These are phyloP conservation scores for Cantharis rustica DNA, from an alignment of 2,888 invertebrate species.

Conservation along the genomic window DNA sequence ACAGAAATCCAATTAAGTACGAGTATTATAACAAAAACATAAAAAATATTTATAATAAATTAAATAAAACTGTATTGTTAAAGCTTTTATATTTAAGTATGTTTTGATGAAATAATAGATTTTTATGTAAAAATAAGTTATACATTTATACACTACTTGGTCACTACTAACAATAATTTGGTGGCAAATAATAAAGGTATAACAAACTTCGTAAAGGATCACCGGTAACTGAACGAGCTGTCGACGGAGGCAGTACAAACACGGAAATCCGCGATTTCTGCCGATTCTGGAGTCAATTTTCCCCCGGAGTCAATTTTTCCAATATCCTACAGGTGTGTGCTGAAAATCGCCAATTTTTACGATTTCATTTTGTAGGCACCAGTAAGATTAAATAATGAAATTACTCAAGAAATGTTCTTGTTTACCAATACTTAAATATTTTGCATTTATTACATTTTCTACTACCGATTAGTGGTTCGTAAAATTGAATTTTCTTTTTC, in stretches of 20 bases:
- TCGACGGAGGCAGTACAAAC: conserved; percentile 34
- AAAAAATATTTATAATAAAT: neutral
- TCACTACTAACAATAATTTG: conserved; percentile 16
- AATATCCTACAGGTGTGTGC: conserved; percentile 31
- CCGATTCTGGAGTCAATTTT: conserved; percentile 33
- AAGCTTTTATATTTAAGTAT: neutral
- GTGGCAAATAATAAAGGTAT: conserved; percentile 18
- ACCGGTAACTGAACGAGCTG: conserved; percentile 27
- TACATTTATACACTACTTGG: neutral
- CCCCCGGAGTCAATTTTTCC: conserved; percentile 33
- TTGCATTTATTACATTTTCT: neutral
- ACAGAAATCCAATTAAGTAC: neutral
- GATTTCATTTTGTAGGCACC: neutral
- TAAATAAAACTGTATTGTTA: neutral
- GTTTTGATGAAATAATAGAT: neutral
- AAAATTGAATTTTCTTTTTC: neutral
- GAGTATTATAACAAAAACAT: neutral
- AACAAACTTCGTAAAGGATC: conserved; percentile 17
- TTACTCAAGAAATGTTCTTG: neutral
- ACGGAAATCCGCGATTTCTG: conserved; percentile 32
- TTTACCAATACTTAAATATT: neutral
- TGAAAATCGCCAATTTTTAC: conserved; percentile 2
- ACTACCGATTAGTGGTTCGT: neutral
- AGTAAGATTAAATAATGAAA: neutral
- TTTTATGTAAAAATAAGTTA: neutral